Base-by-base conservation (phyloP, 2,888 invertebrate genomes). In the Rotaria sp. region DNA sequence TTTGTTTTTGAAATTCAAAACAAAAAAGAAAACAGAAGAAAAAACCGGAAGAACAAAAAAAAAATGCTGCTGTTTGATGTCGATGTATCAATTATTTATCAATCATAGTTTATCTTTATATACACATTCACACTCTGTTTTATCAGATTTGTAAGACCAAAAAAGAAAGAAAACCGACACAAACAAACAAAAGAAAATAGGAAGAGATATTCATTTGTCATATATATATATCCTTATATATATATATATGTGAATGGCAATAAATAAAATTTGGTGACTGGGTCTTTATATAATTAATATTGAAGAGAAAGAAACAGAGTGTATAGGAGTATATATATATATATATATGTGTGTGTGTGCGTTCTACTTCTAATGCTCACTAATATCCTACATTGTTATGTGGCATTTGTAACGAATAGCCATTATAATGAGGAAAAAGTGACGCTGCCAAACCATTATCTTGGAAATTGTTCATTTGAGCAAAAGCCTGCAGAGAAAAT, bases 321-420 rank as follows among this genome's bases (percentile, higher is more conserved):
- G 18, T 50, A 15, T 50, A 15, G 3, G 50, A 3, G 50, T 50
- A 2, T 50, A 5, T 18, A 35, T 35, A 30, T 59, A n/a, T 59
- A 30, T 30, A 11, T 30, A n/a, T 59, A 30, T 59, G n/a, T 59
- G 30, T 59, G 5, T n/a, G 0, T 30, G 59, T 30, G 67, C 67
- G 21, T 35, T 21, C 35, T 67, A 67, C 18, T 67, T 35, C 35
- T 67, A 35, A 35, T 67, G 35, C 30, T 67, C 67, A 67, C 35
- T 67, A 35, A 67, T 67, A 80, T 80, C 80, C 80, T 80, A 80
- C 80, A 80, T 80, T 80, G 13, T 80, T 80, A 45, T 80, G 80
- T n/a, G 80, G 45, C 80, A 80, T 80, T 80, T 1, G 80, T 45
- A 80, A 80, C 35, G 80, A 45, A 45, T 80, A 80, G 45, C 45